Base-by-base conservation (phyloP, 2,888 invertebrate species). In the Busseola fusca region DNA sequence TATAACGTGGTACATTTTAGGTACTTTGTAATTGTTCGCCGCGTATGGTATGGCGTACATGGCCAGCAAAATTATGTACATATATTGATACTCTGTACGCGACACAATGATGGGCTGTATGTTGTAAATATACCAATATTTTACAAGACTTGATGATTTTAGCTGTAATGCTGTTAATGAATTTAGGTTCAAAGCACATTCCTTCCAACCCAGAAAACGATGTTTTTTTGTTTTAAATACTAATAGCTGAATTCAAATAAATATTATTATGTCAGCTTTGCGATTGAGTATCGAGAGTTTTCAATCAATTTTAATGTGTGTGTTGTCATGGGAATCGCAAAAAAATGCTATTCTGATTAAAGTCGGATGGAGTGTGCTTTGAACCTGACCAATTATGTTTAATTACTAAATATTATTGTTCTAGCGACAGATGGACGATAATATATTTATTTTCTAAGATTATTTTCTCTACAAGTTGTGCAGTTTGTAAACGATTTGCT, bases 401-500 rank as follows among this genome's bases (percentile, higher is more conserved):
- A 54, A 45, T 52, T 25, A 30, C 7, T 42, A 37, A 52, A 66
- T 45, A 3, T 54, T 59, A 18, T 48, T 54, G 14, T 30, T 30
- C 48, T 42, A 48, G 1, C 30, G 16, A 64, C 52, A 57, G 3
- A 67, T 27, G 57, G 37, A 60, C 3, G 21, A 56, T 58, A 50
- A 66, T 80, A 57, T 76, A 69, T 70, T 72, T 72, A 69, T 80
- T 69, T 72, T 45, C 45, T 80, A 54, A 69, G 59, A 40, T 76
- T 72, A 69, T 27, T 72, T 79, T 79, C 14, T 69, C 68, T 72
- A 72, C 63, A 64, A 76, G 62, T 76, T 80, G 78, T 76, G 63
- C 76, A 76, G 68, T 76, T 67, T 72, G 72, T 72, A 66, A 79
- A 72, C 72, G 68, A 60, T 79, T 79, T 79, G 79, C 80, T 79